Base-by-base conservation (phyloP, 2,888 invertebrate genomes). In the Brachyptera risi region DNA sequence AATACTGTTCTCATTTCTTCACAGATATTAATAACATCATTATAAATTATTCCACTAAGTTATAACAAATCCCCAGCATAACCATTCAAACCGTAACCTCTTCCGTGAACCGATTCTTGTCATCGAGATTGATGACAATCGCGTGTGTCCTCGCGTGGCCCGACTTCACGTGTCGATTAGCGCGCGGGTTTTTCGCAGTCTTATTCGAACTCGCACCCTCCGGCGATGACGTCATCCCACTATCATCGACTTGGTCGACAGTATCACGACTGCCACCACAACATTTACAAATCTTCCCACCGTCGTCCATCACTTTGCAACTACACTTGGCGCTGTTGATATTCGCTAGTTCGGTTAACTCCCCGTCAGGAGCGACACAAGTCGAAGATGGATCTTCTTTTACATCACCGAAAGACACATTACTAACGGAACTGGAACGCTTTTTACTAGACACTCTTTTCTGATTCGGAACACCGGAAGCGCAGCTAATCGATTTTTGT, bases 121-220 rank as follows among this genome's bases (percentile, higher is more conserved):
- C 89, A 71, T 89, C 88, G 69, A 89, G 76, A 74, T 89, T 89
- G 67, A 90, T 87, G 68, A 89, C 85, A 70, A 89, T 87, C n/a
- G 87, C 85, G 69, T 86, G 87, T 64, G 87, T 87, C 70, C 84
- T 79, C 13, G 86, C 85, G 69, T 87, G 87, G 0, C 86, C 87
- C 7, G 87, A 86, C 49, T 64, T 64, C 26, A 61, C 56, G 7
- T 54, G 42, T n/a, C 59, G 58, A n/a, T 38, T 40, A n/a, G 24
- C 13, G 3, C 60, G 26, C 5, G 31, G 15, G 51, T 73, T 75
- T 64, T 76, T 75, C 58, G 76, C 78, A 23, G 59, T n/a, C 26
- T 56, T 44, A 17, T 51, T 47, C 11, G 54, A 44, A 24, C 54
- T 60, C 11, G 51, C 23, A 23, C 50, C 56, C 44, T 38, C 49